Evolutionary conservation across 2,113 vertebrate species (phyloP), one percentile per base, ranked within the genome.

Genomic region (Globicephala melas): DNA sequence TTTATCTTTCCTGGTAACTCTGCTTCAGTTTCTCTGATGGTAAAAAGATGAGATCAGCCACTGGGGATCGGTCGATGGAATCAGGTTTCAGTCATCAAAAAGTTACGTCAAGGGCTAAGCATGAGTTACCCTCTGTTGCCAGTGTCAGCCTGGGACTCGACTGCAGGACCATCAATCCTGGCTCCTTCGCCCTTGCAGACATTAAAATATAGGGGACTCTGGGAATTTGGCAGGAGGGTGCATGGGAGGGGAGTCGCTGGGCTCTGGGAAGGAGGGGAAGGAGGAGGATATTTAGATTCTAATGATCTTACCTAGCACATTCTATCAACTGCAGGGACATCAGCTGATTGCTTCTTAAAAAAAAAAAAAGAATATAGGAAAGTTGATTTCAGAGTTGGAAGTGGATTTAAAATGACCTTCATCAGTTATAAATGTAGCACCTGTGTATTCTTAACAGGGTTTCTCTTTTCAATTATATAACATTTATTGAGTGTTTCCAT

Each of bases 41-140:
- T 84, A 91, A 71, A 96, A 90, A 80, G 77, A 97, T 98, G 98
- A 98, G 97, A 97, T 98, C 98, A 98, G 86, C 92, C 90, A 1
- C 97, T 96, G 65, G 73, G 94, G 89, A 93, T 44, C 12, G 8
- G 92, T 71, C 13, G 11, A 92, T 89, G 67, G 95, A 93, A 96
- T 98, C 98, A 63, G 95, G 93, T 98, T 98, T 98, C 97, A 96
- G 82, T 97, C 97, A 96, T 97, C 97, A 74, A 92, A 91, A 98
- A 98, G 97, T 97, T 95, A 98, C 93, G 28, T 97, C 97, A 91
- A 96, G 96, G 73, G 93, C 97, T 98, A 96, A 98, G 97, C 80
- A 77, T 95, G 97, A 98, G 96, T 91, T 97, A 97, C 97, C 97
- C 97, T 97, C 97, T 87, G 26, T 77, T 92, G 95, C 96, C 90